phyloP scores from a whole-genome alignment of 2,113 vertebrate genomes.

The Zosterops borbonicus region DNA sequence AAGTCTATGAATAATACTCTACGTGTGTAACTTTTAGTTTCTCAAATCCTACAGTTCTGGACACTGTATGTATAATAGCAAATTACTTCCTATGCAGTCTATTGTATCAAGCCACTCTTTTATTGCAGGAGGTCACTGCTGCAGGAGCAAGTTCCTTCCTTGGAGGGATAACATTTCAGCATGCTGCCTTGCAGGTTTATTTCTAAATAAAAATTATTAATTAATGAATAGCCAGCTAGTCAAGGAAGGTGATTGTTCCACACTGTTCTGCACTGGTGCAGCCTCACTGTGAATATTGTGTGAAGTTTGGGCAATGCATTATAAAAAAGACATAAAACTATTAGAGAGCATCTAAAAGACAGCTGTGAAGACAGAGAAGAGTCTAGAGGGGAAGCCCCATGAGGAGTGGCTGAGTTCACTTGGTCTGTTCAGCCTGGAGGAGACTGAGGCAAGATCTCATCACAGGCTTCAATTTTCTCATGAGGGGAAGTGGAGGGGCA shows the following conservation, averaged over 20 bases:
- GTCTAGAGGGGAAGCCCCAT: background rate
- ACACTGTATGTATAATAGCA: background rate
- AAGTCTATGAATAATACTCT: background rate
- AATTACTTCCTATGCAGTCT: background rate
- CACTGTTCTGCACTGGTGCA: background rate
- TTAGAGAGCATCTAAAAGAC: background rate
- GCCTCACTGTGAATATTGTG: background rate
- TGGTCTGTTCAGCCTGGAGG: background rate
- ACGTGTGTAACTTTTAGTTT: background rate
- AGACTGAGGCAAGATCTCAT: background rate
- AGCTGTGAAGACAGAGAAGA: background rate
- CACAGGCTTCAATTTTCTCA: background rate
- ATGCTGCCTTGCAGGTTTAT: background rate
- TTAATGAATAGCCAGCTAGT: fast-evolving
- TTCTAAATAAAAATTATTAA: background rate
- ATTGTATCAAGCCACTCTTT: background rate
- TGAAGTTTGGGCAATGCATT: background rate
- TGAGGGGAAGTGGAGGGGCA: fast-evolving
- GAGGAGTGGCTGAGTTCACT: background rate
- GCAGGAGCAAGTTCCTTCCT: background rate
- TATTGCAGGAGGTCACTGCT: background rate
- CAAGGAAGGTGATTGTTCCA: background rate
- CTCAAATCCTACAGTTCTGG: background rate
- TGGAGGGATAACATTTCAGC: background rate
- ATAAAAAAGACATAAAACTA: background rate